Base-by-base conservation (phyloP, 2,797 vertebrate species). In the Acanthornis magna region DNA sequence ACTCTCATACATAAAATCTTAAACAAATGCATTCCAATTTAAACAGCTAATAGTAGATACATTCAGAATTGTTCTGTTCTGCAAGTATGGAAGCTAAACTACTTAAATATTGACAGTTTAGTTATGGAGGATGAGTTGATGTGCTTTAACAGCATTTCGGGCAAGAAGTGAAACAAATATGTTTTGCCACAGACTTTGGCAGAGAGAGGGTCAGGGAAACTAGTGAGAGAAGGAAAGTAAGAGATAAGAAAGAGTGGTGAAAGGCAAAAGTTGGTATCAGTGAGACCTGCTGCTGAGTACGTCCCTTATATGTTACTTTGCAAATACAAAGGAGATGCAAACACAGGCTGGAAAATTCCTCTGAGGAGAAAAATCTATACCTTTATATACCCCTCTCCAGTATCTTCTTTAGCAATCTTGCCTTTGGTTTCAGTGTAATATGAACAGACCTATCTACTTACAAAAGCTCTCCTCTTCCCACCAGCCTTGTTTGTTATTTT, bases 401-500 rank as follows among this genome's bases (percentile, higher is more conserved):
- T 98, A 98, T 97, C 97, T 97, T 95, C 89, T 78, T 94, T 63
- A 95, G 91, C 89, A 92, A 97, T 98, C 96, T 97, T 97, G 96
- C 96, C 95, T 97, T 98, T 88, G 85, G 91, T 97, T 97, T 97
- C 97, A 96, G 96, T 97, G 97, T 97, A 98, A 98, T 91, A 95
- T 96, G 98, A 98, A 98, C 94, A 97, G 97, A 97, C 89, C 96
- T 97, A 97, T 98, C 97, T 96, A 91, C 96, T 98, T 97, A 98
- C 98, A 97, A 97, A 97, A 98, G 97, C 95, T 94, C 92, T 96
- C 73, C 95, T 97, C 97, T 98, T 98, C 97, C 97, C 97, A 97
- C 96, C 97, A 97, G 97, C 88, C 95, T 97, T 98, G 98, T 98
- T 98, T 98, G 98, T 98, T 98, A 97, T 98, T 98, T 98, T 98